phyloP scores from a whole-genome alignment of 2,113 vertebrate genomes.

The Melanostigma gelatinosum region DNA sequence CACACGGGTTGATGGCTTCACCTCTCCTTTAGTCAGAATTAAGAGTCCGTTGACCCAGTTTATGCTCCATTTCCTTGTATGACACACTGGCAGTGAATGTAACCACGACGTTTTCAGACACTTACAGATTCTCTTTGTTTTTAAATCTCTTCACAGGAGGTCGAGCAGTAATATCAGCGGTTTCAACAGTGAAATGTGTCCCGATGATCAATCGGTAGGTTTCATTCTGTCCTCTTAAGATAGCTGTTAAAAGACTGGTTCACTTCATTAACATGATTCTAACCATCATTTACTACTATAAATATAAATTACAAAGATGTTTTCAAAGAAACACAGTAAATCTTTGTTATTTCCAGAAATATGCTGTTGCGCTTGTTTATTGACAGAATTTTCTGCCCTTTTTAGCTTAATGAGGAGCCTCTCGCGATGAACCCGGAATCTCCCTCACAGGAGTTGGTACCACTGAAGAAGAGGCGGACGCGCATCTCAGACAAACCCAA shows the following conservation, averaged over 20 bases:
- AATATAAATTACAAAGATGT: background rate
- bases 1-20: accelerated
- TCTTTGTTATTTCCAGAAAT: background rate
- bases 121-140: slow-evolving; percentile 2
- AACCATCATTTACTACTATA: background rate
- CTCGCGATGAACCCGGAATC: slow-evolving; percentile 81
- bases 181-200: slow-evolving; percentile 93
- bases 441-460: slow-evolving; percentile 77
- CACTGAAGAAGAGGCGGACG: slow-evolving; percentile 88
- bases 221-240: background rate
- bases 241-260: background rate
- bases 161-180: slow-evolving; percentile 96
- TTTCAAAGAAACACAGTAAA: background rate
- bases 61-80: background rate
- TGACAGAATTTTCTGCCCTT: background rate
- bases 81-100: background rate
- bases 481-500: slow-evolving; percentile 94
- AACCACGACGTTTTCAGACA: background rate
- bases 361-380: background rate
- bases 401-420: slow-evolving; percentile 88
- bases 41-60: accelerated
- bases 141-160: slow-evolving; percentile 80
- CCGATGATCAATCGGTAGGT: slow-evolving; percentile 93
- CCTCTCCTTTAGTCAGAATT: background rate
- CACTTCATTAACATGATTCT: background rate